Base-by-base conservation (phyloP, 1,140 invertebrate species). In the Anoplophora glabripennis region DNA sequence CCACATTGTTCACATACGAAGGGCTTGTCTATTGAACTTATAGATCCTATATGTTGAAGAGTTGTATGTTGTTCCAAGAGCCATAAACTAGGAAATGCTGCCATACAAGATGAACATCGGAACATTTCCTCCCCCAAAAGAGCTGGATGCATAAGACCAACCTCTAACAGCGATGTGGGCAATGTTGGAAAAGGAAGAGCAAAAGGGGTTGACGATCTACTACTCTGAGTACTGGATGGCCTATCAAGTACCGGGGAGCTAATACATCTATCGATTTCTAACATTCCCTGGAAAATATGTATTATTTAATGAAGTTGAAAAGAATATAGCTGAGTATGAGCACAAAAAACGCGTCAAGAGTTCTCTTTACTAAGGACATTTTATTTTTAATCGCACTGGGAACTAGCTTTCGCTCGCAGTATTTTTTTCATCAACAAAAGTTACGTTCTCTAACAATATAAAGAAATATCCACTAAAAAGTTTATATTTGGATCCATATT, bases 1-100 rank as follows among this genome's bases (percentile, higher is more conserved):
- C 91, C 91, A 75, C 91, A 94, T 69, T 93, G 90, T 67, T 93
- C 90, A 77, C 91, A 94, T 8, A 91, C 89, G 77, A 92, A 93
- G n/a, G 90, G 90, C 69, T 93, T 94, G 72, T 93, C 90, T 64
- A 90, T 86, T 7, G 40, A 42, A n/a, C 61, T 75, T 12, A 78
- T 61, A 3, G 63, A 48, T 38, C 68, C 69, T 41, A 74, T 68
- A 73, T 92, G 89, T 70, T 92, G 89, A 0, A 92, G 75, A 1
- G 88, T 82, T 1, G 88, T 87, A 66, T 92, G 89, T 57, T 89
- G 85, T 72, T 92, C 89, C 15, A 92, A 76, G 7, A 92, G 79
- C 89, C 89, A 90, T 0, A 86, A 80, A 5, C 89, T 89, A 10
- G 90, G 90, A 68, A 92, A 92, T 7, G 85, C 87, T 1, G 90